Conservation (phyloP, 2,888 invertebrate species). For the Tridacna gigas region DNA sequence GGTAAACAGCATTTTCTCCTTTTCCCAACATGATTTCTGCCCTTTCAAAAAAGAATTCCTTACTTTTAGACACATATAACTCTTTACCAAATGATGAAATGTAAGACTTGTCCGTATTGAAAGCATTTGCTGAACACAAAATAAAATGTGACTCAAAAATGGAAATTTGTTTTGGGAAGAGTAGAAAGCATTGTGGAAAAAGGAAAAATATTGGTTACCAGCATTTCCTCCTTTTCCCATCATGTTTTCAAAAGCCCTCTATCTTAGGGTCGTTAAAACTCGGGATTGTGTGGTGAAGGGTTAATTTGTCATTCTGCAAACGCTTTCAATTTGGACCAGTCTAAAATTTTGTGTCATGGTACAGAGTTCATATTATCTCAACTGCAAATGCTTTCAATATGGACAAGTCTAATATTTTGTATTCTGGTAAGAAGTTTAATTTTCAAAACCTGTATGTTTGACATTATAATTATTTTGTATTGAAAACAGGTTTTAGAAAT, state of each 20-base stretch:
- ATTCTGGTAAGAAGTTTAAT: neutral
- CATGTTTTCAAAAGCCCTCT: neutral
- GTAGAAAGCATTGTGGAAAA: too few relatives aligned
- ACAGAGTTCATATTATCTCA: neutral
- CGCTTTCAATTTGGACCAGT: neutral
- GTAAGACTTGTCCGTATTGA: too few relatives aligned
- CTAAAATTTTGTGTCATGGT: neutral
- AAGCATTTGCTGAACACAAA: too few relatives aligned
- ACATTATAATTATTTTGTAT: neutral
- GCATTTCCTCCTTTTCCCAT: too few relatives aligned
- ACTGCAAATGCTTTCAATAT: neutral
- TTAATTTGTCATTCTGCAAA: neutral
- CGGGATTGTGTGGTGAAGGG: neutral
- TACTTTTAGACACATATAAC: too few relatives aligned
- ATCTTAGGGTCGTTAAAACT: neutral
- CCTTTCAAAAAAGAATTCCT: too few relatives aligned
- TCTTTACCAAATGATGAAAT: too few relatives aligned
- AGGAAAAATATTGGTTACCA: too few relatives aligned
- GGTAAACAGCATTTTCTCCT: neutral
- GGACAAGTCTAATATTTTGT: neutral
- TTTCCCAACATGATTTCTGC: neutral
- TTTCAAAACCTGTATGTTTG: neutral
- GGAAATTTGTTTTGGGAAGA: too few relatives aligned
- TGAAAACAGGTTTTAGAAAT: slow-evolving; percentile 7
- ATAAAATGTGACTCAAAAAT: too few relatives aligned